Evolutionary conservation across 2,888 invertebrate genomes (phyloP).

Genomic region (Acanthosepion esculentum): DNA sequence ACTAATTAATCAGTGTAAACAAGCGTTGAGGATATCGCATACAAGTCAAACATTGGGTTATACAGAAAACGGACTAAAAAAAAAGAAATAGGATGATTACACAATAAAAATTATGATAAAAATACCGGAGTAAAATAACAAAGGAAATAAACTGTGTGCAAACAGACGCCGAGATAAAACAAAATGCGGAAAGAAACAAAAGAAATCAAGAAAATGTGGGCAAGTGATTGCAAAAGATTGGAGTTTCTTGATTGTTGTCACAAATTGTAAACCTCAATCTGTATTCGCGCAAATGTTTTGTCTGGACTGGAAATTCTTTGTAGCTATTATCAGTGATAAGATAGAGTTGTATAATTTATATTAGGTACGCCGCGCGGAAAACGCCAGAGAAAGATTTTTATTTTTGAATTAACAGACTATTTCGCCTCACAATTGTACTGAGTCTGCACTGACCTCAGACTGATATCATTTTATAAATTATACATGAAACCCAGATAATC

Average conservation of each 20-base stretch:
- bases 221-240: not conserved
- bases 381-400: too few relatives aligned
- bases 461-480: too few relatives aligned
- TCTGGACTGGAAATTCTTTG: not conserved
- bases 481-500: too few relatives aligned
- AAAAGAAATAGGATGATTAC: not conserved
- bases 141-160: not conserved
- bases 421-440: too few relatives aligned
- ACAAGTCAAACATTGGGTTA: not conserved
- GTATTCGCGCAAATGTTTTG: not conserved
- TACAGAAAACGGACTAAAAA: not conserved
- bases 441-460: too few relatives aligned
- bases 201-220: not conserved
- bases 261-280: not conserved
- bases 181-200: not conserved
- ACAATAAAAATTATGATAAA: constrained; percentile 15
- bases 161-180: not conserved
- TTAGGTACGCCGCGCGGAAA: too few relatives aligned
- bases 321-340: too few relatives aligned
- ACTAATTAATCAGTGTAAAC: constrained; percentile 11
- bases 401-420: too few relatives aligned
- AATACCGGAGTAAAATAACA: not conserved
- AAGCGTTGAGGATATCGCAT: not conserved
- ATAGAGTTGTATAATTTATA: too few relatives aligned
- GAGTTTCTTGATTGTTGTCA: not conserved